Conservation (phyloP, 2,888 invertebrate species). For the Pristionchus japonicus region DNA sequence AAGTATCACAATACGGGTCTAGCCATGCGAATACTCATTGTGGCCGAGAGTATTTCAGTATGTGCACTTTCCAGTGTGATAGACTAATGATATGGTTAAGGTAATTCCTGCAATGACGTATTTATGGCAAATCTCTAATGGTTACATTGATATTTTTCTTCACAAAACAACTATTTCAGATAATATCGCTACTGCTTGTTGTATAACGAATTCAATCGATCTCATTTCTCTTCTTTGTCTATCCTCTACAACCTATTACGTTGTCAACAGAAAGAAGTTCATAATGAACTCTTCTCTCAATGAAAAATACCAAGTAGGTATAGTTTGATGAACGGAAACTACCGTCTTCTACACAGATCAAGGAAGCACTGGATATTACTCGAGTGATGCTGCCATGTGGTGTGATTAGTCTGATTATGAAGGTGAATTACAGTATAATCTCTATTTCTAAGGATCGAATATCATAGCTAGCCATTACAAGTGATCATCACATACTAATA, state of each 20-base stretch:
- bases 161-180: not conserved
- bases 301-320: conserved; percentile 2
- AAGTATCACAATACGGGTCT: not conserved
- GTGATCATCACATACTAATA: not conserved
- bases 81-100: not conserved
- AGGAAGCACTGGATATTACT: not conserved
- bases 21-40: not conserved
- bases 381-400: conserved; percentile 21
- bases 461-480: too few relatives aligned
- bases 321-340: not conserved
- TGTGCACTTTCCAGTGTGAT: not conserved
- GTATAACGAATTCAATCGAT: not conserved
- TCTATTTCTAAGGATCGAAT: too few relatives aligned
- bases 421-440: too few relatives aligned
- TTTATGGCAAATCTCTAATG: not conserved
- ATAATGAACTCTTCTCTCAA: not conserved
- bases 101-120: not conserved
- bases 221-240: not conserved
- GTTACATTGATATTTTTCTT: not conserved
- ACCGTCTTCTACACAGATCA: not conserved
- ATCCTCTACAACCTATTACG: not conserved
- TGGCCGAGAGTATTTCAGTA: not conserved
- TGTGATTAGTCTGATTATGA: conserved; percentile 1
- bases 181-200: not conserved
- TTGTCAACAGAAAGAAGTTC: not conserved